Evolutionary conservation across 1,140 invertebrate species (phyloP).

Genomic region (Dendrolimus kikuchii): DNA sequence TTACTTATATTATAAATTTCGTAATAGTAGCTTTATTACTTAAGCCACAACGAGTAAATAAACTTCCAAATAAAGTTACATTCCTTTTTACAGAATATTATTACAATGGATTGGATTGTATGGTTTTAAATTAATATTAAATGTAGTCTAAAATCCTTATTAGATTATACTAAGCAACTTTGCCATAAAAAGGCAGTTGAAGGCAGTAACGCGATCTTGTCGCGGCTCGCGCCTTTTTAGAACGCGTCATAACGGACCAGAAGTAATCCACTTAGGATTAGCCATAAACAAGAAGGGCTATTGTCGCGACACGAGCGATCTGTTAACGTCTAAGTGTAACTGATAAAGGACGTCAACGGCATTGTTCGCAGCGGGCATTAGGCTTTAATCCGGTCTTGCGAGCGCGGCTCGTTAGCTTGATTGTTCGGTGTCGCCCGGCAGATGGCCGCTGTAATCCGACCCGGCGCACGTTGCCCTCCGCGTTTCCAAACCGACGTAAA

Average conservation of each 20-base stretch:
- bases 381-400: conserved; percentile 62
- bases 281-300: conserved; percentile 59
- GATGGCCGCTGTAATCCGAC: conserved; percentile 64
- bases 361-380: conserved; percentile 64
- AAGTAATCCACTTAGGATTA: conserved; percentile 68
- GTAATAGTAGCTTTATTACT: too few relatives aligned
- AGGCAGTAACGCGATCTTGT: too few relatives aligned
- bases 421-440: conserved; percentile 62
- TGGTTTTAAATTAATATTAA: too few relatives aligned
- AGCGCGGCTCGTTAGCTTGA: conserved; percentile 63
- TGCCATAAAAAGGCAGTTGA: too few relatives aligned
- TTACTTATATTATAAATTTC: too few relatives aligned
- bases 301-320: conserved; percentile 59
- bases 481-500: conserved; percentile 3
- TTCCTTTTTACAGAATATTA: too few relatives aligned
- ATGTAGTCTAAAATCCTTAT: too few relatives aligned
- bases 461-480: conserved; percentile 30
- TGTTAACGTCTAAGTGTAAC: conserved; percentile 62
- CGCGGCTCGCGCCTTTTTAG: conserved; percentile 1
- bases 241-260: conserved; percentile 17
- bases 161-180: too few relatives aligned
- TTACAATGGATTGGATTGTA: too few relatives aligned
- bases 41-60: too few relatives aligned
- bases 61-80: too few relatives aligned
- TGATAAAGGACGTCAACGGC: conserved; percentile 57